phyloP scores from a whole-genome alignment of 2,888 invertebrate species.

The Trichacis sp. region DNA sequence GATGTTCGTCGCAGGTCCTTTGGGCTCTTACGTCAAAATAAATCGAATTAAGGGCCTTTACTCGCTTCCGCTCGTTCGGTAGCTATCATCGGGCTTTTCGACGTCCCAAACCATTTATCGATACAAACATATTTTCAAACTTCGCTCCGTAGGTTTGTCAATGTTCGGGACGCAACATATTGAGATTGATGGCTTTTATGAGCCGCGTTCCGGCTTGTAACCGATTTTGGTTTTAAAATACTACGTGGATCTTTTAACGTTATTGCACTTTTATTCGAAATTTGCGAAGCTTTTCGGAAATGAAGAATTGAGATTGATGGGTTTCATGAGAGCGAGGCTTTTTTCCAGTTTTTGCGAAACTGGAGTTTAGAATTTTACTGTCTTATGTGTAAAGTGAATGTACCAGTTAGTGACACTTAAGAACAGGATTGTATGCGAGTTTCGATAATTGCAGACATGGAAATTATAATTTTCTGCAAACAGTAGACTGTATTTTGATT shows the following conservation, averaged over 20 bases:
- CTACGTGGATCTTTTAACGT: too few relatives aligned
- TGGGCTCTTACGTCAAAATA: slow-evolving; percentile 8
- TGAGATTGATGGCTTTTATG: slow-evolving; percentile 1
- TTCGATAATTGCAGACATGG: too few relatives aligned
- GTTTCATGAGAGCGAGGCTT: neutral
- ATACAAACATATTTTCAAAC: neutral
- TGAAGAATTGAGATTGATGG: neutral
- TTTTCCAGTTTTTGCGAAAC: too few relatives aligned
- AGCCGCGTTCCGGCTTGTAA: neutral
- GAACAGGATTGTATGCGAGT: too few relatives aligned
- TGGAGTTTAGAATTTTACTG: too few relatives aligned
- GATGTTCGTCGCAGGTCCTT: slow-evolving; percentile 10
- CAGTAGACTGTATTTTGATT: too few relatives aligned
- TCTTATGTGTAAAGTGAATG: too few relatives aligned
- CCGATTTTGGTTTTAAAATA: neutral
- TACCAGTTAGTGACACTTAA: too few relatives aligned
- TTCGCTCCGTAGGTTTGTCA: neutral
- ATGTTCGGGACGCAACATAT: neutral
- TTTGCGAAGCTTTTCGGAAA: neutral
- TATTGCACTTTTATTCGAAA: neutral
- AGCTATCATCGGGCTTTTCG: neutral
- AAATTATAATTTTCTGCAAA: too few relatives aligned
- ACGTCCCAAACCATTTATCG: neutral
- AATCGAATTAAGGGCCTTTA: slow-evolving; percentile 11
- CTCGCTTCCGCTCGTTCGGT: slow-evolving; percentile 4